These are phyloP conservation scores for Zeuzera pyrina DNA, from an alignment of 2,888 invertebrate genomes.

Conservation along the genomic window DNA sequence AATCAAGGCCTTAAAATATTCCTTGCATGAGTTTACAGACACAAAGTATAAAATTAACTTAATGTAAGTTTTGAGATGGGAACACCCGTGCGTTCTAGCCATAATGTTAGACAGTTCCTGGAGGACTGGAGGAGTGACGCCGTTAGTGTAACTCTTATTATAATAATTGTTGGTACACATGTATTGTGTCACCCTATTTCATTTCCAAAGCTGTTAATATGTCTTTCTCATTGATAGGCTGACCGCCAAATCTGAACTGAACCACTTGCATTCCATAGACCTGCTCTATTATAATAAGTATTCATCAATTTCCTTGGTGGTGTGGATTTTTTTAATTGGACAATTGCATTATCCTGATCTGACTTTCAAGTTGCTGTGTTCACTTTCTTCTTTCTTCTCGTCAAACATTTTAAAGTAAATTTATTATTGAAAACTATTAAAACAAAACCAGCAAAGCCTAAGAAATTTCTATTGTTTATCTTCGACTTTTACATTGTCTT, in stretches of 20 bases:
- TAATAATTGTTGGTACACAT: slow-evolving; percentile 96
- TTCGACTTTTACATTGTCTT: no score
- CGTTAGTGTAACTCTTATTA: slow-evolving; percentile 81
- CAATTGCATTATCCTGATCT: slow-evolving; percentile 95
- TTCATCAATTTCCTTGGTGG: slow-evolving; percentile 95
- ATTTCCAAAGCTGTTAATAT: slow-evolving; percentile 93
- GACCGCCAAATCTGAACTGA: slow-evolving; percentile 93
- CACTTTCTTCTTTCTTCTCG: slow-evolving; percentile 81
- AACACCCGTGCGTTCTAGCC: not conserved
- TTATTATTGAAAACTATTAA: slow-evolving; percentile 35
- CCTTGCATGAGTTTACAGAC: no score
- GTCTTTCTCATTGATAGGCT: slow-evolving; percentile 92
- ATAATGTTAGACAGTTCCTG: slow-evolving; percentile 49
- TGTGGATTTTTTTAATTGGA: slow-evolving; percentile 97
- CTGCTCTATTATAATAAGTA: slow-evolving; percentile 95
- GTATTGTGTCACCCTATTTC: slow-evolving; percentile 97
- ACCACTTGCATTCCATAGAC: slow-evolving; percentile 93
- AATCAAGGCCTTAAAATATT: no score
- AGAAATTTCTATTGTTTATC: slow-evolving; percentile 31
- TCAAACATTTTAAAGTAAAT: slow-evolving; percentile 71
- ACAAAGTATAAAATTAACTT: no score
- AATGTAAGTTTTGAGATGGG: no score
- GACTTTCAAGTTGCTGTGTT: slow-evolving; percentile 95
- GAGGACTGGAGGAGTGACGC: slow-evolving; percentile 52
- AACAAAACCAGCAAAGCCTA: slow-evolving; percentile 33